Evolutionary conservation across 1,140 invertebrate species (phyloP), one percentile per base, ranked within the genome.

Genomic region (Drosophila eugracilis): DNA sequence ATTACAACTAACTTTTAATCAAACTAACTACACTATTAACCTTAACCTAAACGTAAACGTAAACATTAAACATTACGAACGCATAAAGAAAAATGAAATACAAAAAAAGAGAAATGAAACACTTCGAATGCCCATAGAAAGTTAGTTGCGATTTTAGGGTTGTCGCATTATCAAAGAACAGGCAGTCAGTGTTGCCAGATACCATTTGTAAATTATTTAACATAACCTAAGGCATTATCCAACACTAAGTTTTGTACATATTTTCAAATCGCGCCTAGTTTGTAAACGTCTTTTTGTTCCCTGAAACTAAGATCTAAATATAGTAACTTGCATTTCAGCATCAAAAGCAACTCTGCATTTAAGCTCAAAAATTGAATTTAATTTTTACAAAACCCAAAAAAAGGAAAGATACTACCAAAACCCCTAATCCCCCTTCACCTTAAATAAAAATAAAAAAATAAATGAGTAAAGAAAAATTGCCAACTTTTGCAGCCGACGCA

Each of bases 141-240:
- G 54, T 53, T 54, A 32, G 45, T 60, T 53, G 75, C 71, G 63
- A 75, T 65, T 55, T 17, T 28, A 63, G 66, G 73, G 72, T 76
- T 80, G 50, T 80, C 77, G 78, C 73, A 44, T 74, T 57, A 85
- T 79, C 71, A 75, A 75, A 67, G 75, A 75, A 36, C 42, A 32
- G 37, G 63, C 57, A 67, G 58, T 63, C 76, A 73, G 76, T 85
- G 80, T 66, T 75, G 70, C 70, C 47, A 55, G 59, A 58, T 63
- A 81, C 58, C 81, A 78, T 86, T 86, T 86, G 81, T 86, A 86
- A 86, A 86, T 86, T 86, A 85, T 86, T 86, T 80, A 84, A 85
- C 32, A 34, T 80, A 76, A 60, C 67, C 48, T 85, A 81, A 85
- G 79, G 45, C 80, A 79, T 84, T 85, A 84, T 57, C 67, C 54